A percentile compares a stretch with the other conserved stretches of the same genome.
These are phyloP conservation scores for Priocnemis perturbator DNA, from an alignment of 2,888 invertebrate genomes.

Conservation along the genomic window DNA sequence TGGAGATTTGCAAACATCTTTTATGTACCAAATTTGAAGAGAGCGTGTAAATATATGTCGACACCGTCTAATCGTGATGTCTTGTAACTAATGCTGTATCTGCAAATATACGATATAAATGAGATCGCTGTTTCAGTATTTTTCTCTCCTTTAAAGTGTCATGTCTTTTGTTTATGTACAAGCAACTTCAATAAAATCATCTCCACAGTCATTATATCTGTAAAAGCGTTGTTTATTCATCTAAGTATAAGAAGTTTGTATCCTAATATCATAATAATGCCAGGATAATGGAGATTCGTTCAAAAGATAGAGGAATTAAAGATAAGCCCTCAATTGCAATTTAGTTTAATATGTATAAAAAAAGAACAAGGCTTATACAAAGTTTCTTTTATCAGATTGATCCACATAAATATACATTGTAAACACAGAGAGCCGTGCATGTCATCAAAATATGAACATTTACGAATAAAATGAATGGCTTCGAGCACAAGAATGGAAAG, in stretches of 20 bases:
- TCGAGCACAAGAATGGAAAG: conserved; percentile 42
- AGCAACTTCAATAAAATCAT: too few species aligned
- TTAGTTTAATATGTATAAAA: conserved; percentile 39
- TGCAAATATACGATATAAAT: conserved; percentile 23
- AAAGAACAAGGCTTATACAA: conserved; percentile 30
- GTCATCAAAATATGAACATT: conserved; percentile 33
- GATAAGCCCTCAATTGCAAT: conserved; percentile 19
- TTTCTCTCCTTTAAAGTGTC: too few species aligned
- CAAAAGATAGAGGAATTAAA: conserved; percentile 29
- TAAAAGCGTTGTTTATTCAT: conserved; percentile 44
- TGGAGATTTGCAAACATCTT: conserved; percentile 24
- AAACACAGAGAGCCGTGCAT: conserved; percentile 41
- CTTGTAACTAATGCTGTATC: conserved; percentile 27
- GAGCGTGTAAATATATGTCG: conserved; percentile 36
- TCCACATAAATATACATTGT: conserved; percentile 43
- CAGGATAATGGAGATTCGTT: conserved; percentile 16
- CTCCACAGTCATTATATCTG: not conserved
- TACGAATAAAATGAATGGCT: conserved; percentile 34
- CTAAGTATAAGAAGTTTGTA: conserved; percentile 43
- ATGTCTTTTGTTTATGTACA: too few species aligned
- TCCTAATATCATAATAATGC: conserved; percentile 35
- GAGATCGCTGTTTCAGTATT: too few species aligned
- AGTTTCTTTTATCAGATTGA: conserved; percentile 36
- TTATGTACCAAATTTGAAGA: conserved; percentile 21
- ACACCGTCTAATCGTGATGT: conserved; percentile 16